Evolutionary conservation across 2,797 vertebrate genomes (phyloP), one percentile per base, ranked within the genome.

Genomic region (Poeciliopsis turneri): DNA sequence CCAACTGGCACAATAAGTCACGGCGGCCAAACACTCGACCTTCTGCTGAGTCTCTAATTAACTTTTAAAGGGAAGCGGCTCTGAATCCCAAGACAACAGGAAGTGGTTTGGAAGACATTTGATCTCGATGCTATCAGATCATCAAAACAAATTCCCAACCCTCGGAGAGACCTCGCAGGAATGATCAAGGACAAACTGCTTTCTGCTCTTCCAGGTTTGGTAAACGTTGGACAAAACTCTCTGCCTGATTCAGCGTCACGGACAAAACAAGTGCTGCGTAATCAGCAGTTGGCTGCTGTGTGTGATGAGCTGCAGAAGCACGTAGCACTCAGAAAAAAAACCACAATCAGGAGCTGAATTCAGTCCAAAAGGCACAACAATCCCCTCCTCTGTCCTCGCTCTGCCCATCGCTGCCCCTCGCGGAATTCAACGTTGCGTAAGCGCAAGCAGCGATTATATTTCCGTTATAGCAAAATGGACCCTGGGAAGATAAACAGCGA

Each of bases 241-340:
- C 66, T 0, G 28, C 85, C 82, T 88, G 78, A 86, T 84, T 81
- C 81, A 79, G 80, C 23, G 20, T 83, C 77, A 82, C 82, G 78
- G 88, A 93, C 90, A 92, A 93, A 93, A 90, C 91, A 93, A 93
- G 80, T 87, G 91, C 90, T 89, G 91, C 86, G 91, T 92, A 90
- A 91, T 93, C 92, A 93, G 88, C 86, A 82, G 88, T 86, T 78
- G 86, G 85, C 85, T 89, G 85, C 72, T 71, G 77, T 25, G 83
- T 82, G 84, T 83, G 91, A 90, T 84, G 88, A 86, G 87, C 86
- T 8, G 82, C 86, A 86, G 20, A 59, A 41, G 36, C 36, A 64
- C 69, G 51, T 53, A 75, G 66, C 66, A n/a, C 66, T 53, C 49
- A 28, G 51, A 39, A 39, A 71, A 25, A 78, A 66, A 86, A 51